Conservation (phyloP, 2,888 invertebrate genomes). For the Melanchra persicariae region DNA sequence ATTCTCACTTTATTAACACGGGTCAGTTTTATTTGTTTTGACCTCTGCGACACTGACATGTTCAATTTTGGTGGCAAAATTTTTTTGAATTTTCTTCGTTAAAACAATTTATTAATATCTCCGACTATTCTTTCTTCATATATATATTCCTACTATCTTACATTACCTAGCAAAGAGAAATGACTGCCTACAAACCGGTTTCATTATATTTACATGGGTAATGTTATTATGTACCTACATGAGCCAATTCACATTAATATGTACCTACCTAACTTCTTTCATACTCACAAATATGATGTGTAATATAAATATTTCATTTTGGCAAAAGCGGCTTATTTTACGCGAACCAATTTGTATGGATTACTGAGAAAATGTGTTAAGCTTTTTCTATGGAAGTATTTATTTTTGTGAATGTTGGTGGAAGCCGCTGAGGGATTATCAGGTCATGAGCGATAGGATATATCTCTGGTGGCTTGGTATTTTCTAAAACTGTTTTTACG, state of each 20-base stretch:
- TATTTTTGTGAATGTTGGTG: conserved; percentile 12
- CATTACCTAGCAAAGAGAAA: not conserved
- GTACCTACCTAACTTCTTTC: conserved; percentile 6
- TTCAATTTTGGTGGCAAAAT: not conserved
- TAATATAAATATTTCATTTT: conserved; percentile 25
- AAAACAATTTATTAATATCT: not conserved
- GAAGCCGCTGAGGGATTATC: conserved; percentile 1
- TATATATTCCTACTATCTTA: not conserved
- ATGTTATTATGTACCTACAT: conserved; percentile 30
- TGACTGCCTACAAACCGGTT: not conserved
- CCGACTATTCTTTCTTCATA: not conserved
- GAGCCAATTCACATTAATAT: conserved; percentile 6
- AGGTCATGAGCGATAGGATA: not conserved
- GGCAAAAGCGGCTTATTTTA: conserved; percentile 23
- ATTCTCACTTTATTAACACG: too few species aligned
- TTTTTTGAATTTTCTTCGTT: not conserved
- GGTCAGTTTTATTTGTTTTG: too few species aligned
- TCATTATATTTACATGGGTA: conserved; percentile 23
- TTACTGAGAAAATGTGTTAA: conserved; percentile 31
- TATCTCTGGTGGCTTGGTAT: not conserved
- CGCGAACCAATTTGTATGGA: conserved; percentile 30
- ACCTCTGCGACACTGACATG: not conserved
- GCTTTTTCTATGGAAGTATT: conserved; percentile 7
- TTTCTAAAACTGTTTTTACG: not conserved
- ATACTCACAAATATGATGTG: not conserved